Conservation (phyloP, 2,797 vertebrate species). For the Sylvia borin region DNA sequence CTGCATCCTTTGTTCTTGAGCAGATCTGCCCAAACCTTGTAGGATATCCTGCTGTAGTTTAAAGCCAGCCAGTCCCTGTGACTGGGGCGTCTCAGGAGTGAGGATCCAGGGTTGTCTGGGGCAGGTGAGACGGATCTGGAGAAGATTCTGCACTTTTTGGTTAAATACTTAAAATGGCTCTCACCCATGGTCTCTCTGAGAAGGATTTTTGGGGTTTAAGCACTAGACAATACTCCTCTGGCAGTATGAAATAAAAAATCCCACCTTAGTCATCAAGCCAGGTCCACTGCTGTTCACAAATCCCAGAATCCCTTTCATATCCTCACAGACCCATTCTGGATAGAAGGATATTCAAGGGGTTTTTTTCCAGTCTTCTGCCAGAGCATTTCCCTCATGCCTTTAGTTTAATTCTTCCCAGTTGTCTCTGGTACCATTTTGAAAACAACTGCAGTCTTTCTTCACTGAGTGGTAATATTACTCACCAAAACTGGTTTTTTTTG, state of each 20-base stretch:
- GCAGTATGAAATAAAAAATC: not conserved
- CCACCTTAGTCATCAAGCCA: not conserved
- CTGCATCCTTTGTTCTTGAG: not conserved
- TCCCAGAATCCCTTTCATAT: not conserved
- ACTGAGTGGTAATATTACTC: not conserved
- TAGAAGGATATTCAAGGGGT: not conserved
- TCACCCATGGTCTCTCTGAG: not conserved
- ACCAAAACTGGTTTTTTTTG: not conserved
- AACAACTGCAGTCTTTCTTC: not conserved
- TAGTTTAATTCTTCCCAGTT: not conserved
- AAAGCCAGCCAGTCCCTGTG: not conserved
- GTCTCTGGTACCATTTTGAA: not conserved
- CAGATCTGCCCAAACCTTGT: not conserved
- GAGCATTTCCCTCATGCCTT: not conserved
- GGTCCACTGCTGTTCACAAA: not conserved
- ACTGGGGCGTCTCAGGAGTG: not conserved
- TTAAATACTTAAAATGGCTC: not conserved
- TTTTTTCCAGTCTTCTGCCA: not conserved
- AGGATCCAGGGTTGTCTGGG: not conserved
- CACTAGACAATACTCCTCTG: not conserved
- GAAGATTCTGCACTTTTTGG: not conserved
- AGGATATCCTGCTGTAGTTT: not conserved
- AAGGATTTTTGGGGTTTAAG: not conserved
- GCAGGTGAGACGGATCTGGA: not conserved
- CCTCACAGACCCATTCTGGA: not conserved